These are phyloP conservation scores for Euzetes globulus DNA, from an alignment of 2,888 invertebrate genomes.

Conservation along the genomic window DNA sequence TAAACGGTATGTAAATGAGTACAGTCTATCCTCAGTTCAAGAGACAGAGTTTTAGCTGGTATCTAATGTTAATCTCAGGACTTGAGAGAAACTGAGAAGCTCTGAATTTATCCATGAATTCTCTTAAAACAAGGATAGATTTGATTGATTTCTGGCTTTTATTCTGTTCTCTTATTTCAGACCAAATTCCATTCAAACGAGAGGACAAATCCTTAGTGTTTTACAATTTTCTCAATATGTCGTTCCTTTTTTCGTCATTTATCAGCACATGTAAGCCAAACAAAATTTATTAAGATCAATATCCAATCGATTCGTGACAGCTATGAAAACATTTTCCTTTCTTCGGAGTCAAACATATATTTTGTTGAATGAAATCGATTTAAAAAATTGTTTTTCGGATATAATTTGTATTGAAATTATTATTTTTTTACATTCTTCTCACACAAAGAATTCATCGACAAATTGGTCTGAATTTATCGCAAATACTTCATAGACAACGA, in stretches of 20 bases:
- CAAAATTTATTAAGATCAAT: neutral
- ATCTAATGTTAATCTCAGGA: too few relatives aligned
- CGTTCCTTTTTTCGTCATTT: slow-evolving; percentile 63
- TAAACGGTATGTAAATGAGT: slow-evolving; percentile 54
- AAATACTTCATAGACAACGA: slow-evolving; percentile 63
- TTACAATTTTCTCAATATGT: slow-evolving; percentile 73
- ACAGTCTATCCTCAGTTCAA: too few relatives aligned
- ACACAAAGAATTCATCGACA: slow-evolving; percentile 35
- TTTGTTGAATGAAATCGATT: neutral
- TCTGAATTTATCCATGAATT: too few relatives aligned
- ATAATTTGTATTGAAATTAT: neutral
- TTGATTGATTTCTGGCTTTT: neutral
- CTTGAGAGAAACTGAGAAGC: too few relatives aligned
- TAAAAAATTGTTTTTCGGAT: neutral
- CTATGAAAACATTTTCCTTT: neutral
- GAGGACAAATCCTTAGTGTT: slow-evolving; percentile 70
- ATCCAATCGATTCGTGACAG: neutral
- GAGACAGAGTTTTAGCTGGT: too few relatives aligned
- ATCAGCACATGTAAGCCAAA: slow-evolving; percentile 58
- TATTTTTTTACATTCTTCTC: neutral
- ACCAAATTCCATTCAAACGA: slow-evolving; percentile 70
- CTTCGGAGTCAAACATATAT: neutral
- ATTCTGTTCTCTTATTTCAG: slow-evolving; percentile 47
- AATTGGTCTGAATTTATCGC: slow-evolving; percentile 60
- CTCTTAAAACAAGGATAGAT: slow-evolving; percentile 1